Evolutionary conservation across 1,140 invertebrate species (phyloP), one percentile per base, ranked within the genome.

Genomic region (Potamilus streckersoni): DNA sequence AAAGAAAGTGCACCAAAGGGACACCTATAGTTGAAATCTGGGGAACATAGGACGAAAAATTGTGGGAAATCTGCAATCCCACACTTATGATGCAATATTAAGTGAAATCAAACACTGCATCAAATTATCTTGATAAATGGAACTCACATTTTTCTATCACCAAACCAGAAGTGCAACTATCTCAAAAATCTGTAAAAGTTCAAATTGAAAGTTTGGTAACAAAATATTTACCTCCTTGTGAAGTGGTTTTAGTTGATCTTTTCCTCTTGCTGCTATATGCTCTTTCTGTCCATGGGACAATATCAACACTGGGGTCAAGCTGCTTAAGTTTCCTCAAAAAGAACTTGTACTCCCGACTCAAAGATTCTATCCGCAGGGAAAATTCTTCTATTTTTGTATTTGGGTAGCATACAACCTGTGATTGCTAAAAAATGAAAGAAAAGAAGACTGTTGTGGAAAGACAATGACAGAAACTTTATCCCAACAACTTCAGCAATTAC

Each of bases 401-500:
- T 65, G 85, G 82, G 77, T 88, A 88, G 73, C 86, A 88, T 14
- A 81, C 65, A 8, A 88, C 86, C 70, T 86, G 82, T 63, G 84
- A 85, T 84, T 88, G 86, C 86, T 88, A 73, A 49, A 81, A 71
- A 23, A 23, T 23, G 23, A 15, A 17, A 69, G 56, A 68, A 23
- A 20, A 20, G 19, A 8, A 6, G 31, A 63, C 31, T 14, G 31
- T 14, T 63, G 62, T 61, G 19, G 20, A 70, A 56, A 27, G 12
- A 57, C 55, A 38, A 71, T 63, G 3, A 8, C 56, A 58, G 17
- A 19, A 17, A 23, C 16, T 56, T 56, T 19, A 56, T 58, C 59
- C 56, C 2, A 66, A 69, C 13, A 66, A 61, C 31, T 68, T 65
- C 15, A 49, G 19, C 58, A 61, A 71, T n/a, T 55, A 69, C 19